Evolutionary conservation across 2,113 vertebrate species (phyloP), one percentile per base, ranked within the genome.

Genomic region (Rana temporaria): DNA sequence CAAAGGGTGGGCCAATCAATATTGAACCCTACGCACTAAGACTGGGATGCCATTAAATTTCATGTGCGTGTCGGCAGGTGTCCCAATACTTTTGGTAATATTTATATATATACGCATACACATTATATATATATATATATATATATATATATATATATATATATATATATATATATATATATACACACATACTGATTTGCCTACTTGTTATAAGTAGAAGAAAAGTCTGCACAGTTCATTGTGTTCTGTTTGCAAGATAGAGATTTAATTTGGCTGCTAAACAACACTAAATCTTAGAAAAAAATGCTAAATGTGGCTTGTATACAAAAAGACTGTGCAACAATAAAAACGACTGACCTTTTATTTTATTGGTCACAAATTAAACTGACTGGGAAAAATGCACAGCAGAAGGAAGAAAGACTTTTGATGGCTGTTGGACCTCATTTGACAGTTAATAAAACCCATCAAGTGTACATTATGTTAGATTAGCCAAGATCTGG

Each of bases 391-490:
- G 85, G 42, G 91, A 90, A 82, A 87, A 90, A 87, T 87, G 79
- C 83, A 71, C 30, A 74, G 87, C 88, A 93, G 90, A 90, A 90
- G 79, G 81, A 68, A 63, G 73, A 89, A 92, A 89, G 88, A 55
- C 85, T 90, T 89, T 88, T 89, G 90, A 90, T 0, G 24, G 87
- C 86, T 88, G 79, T 79, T 87, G 88, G 85, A 85, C 86, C 93
- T 84, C 85, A 88, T 91, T 87, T 90, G 91, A 89, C 90, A 93
- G 91, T 92, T 92, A 91, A 93, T 94, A 94, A 93, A 94, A 94
- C 81, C 55, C 85, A 93, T 91, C 92, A 91, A 93, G 87, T 92
- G 86, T 69, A 1, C 88, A 91, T 92, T 92, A 91, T 88, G 90
- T 93, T 91, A 93, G 88, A 94, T 94, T 92, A 93, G 88, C 87